Evolutionary conservation across 2,113 vertebrate species (phyloP), one percentile per base, ranked within the genome.

Genomic region (Tachysurus fulvidraco): DNA sequence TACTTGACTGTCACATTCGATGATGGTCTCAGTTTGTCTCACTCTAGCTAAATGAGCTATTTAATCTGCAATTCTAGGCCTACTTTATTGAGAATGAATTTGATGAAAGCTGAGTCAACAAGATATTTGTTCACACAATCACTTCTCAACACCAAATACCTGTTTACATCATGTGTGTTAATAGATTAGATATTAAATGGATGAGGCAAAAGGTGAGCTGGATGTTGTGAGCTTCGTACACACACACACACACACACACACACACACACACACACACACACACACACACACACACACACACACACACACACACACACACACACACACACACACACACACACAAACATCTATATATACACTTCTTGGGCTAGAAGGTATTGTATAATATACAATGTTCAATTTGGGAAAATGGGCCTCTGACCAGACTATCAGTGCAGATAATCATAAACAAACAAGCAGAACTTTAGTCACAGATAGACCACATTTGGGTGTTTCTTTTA

Each of bases 31-130:
- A 73, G 67, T 52, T 50, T 74, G 5, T 54, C 67, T 82, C 28
- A 73, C 65, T 86, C 82, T 62, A 25, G 46, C 64, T 73, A 82
- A 82, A 82, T 28, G 16, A 82, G 41, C 55, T 44, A n/a, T 73
- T 82, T 64, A 81, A 64, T n/a, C 85, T 5, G 44, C 59, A 86
- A 23, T 28, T 44, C 85, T 30, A 81, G 64, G 62, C 9, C 44
- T 3, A 23, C 17, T 52, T 46, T 74, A 55, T 54, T 76, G 59
- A 64, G 28, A 78, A 71, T 41, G 64, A 73, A 71, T 30, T 73
- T 25, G 19, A 41, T 57, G 62, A 25, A 60, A 44, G 78, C 55
- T 44, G 55, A 81, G 52, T 69, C 21, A 28, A 23, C 7, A 2
- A 52, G 46, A 50, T 57, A 69, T 78, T 64, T 54, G 74, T 78